Evolutionary conservation across 2,888 invertebrate species (phyloP), one percentile per base, ranked within the genome.

Genomic region (Lydus trimaculatus): DNA sequence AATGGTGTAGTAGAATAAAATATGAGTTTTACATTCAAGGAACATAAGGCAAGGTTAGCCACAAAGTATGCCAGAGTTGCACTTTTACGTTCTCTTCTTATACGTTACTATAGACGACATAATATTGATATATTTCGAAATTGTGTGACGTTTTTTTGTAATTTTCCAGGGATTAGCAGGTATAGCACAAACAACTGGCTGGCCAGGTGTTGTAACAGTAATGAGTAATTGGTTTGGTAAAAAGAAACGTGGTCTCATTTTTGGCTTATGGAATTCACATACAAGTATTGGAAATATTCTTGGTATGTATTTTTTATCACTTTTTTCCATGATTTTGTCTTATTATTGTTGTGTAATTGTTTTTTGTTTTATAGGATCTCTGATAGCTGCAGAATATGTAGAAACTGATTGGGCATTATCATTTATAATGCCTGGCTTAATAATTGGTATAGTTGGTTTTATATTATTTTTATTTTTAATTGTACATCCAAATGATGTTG

Each of bases 201-300:
- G 98, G 98, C 98, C 98, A 0, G 96, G 97, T 64, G 98, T 98
- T 0, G 97, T 98, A 0, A 90, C 94, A 0, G 91, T 94, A 2
- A 92, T 98, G 61, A 96, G 96, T n/a, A 96, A 98, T 81, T 98
- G 98, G 98, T 98, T 96, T 87, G 98, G 97, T 0, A 95, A 94
- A 85, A 90, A 92, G 43, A 97, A 95, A 84, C 89, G 94, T 73
- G 96, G 96, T 0, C 87, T 98, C 28, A 95, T 98, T 71, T 98
- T 98, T 85, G 98, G 98, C 13, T 88, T 98, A 7, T 98, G 98
- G 98, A 98, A 98, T 86, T 96, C 97, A 0, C 98, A 98, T 79
- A 98, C 98, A 0, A 97, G 97, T 0, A 89, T 98, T 11, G 98
- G 98, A 43, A 99, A 98, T 83, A 98, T 98, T 79, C 84, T 98